Base-by-base conservation (phyloP, 2,113 vertebrate genomes). In the Zapornia atra region DNA sequence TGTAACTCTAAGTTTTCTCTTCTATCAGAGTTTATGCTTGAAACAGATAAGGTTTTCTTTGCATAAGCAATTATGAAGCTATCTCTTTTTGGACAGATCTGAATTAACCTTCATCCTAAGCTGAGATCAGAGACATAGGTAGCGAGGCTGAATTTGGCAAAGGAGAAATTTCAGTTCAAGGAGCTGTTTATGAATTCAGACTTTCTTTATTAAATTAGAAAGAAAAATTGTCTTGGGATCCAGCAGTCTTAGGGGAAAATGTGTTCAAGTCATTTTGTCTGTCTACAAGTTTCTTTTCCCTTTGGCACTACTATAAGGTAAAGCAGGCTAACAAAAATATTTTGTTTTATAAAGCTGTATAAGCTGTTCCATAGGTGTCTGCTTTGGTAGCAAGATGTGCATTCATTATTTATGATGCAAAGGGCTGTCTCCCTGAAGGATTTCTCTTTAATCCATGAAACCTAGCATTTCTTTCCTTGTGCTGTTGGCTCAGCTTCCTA, bases 81-180 rank as follows among this genome's bases (percentile, higher is more conserved):
- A 57, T 89, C 65, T 95, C 51, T 63, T 97, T 91, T 91, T 90
- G 70, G 92, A 83, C 69, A 79, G 81, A 87, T 95, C 94, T 94
- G 93, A 94, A 98, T 98, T 97, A 97, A 91, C 94, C 44, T 42
- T 96, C 92, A 91, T 92, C 89, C 88, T 97, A 94, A 94, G 93
- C 88, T 85, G 89, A 97, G 92, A 97, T 97, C 89, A 96, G 97
- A 98, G 88, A 73, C 54, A 69, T 53, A 96, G 87, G 93, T 92
- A 93, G 90, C 9, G 44, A 96, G 91, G 75, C 83, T 94, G 82
- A 96, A 94, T 96, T 97, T 87, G 87, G 88, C 53, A 90, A 96
- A 95, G 83, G 57, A 93, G 85, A 94, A 92, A 90, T 95, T 86
- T 92, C 87, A 69, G 59, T 96, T 96, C 44, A 95, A 76, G 87